Evolutionary conservation across 2,888 invertebrate species (phyloP).

Genomic region (Campopleginae sp.): DNA sequence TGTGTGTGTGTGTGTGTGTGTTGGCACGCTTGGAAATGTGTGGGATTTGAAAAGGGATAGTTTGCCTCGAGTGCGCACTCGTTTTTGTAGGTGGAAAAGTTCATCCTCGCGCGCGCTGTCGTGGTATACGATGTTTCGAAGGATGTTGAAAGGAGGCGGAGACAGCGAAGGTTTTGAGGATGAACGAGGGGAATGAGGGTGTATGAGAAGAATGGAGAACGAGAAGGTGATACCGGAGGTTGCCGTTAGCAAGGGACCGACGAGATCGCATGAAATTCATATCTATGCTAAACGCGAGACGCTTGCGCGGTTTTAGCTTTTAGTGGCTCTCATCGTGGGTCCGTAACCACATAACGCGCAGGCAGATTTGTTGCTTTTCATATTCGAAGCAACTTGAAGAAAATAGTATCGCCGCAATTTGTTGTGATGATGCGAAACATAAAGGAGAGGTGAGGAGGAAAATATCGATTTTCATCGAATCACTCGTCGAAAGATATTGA

Average conservation of each 20-base stretch:
- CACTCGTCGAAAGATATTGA: not conserved
- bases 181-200: not conserved
- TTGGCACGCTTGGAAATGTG: slow-evolving; percentile 15
- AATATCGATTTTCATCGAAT: slow-evolving; percentile 5
- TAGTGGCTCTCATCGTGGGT: slow-evolving; percentile 59
- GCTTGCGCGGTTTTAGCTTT: slow-evolving; percentile 52
- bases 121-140: slow-evolving; percentile 22
- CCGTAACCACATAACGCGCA: slow-evolving; percentile 60
- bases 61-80: slow-evolving; percentile 57
- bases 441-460: not conserved
- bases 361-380: slow-evolving; percentile 33
- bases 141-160: slow-evolving; percentile 1
- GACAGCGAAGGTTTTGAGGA: slow-evolving; percentile 9
- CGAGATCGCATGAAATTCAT: slow-evolving; percentile 76
- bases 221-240: slow-evolving; percentile 28
- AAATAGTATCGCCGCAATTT: not conserved
- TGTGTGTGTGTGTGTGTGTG: not conserved
- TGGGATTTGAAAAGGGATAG: slow-evolving; percentile 20
- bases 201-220: slow-evolving; percentile 26
- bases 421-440: too few relatives aligned
- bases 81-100: slow-evolving; percentile 57
- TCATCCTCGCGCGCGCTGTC: slow-evolving; percentile 50
- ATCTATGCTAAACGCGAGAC: slow-evolving; percentile 77
- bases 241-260: slow-evolving; percentile 43
- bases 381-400: not conserved